phyloP scores from a whole-genome alignment of 2,888 invertebrate genomes.

The Cryptocephalus primarius region DNA sequence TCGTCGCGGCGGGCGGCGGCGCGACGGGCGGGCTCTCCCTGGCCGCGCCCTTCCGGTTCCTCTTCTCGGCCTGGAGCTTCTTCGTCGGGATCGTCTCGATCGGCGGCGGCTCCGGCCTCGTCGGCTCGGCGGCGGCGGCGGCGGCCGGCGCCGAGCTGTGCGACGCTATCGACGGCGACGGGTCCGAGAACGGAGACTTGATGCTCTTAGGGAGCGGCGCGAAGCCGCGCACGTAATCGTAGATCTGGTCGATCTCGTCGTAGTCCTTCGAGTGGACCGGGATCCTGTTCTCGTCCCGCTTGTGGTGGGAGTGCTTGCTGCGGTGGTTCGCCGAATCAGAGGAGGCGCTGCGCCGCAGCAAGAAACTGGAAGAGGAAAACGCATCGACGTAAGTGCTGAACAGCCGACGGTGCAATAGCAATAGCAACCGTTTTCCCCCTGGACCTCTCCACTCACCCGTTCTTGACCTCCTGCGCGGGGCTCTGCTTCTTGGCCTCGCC shows the following conservation, averaged over 20 bases:
- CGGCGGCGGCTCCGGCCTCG: conserved; percentile 80
- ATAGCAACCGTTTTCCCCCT: too few relatives aligned
- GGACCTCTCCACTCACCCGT: conserved; percentile 36
- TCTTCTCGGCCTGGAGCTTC: conserved; percentile 61
- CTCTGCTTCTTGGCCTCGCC: conserved; percentile 45
- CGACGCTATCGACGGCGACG: conserved; percentile 38
- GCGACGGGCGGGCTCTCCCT: conserved; percentile 26
- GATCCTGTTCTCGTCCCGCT: conserved; percentile 51
- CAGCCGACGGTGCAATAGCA: too few relatives aligned
- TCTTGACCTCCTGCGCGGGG: conserved; percentile 41
- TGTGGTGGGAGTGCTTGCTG: conserved; percentile 40
- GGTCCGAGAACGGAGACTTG: conserved; percentile 50
- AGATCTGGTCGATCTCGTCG: conserved; percentile 93
- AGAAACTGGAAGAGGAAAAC: conserved; percentile 33
- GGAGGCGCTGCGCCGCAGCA: conserved; percentile 66
- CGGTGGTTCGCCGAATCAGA: conserved; percentile 54
- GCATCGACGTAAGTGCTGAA: too few relatives aligned
- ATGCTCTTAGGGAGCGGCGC: conserved; percentile 80
- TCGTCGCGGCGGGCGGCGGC: conserved; percentile 34
- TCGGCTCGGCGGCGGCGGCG: conserved; percentile 31
- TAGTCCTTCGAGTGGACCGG: conserved; percentile 64
- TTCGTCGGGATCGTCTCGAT: conserved; percentile 86
- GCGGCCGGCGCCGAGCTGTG: conserved; percentile 35
- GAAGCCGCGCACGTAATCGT: conserved; percentile 89
- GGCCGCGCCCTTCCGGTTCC: conserved; percentile 58